Evolutionary conservation across 2,888 invertebrate genomes (phyloP), one percentile per base, ranked within the genome.

Genomic region (Sphaerophoria taeniata): DNA sequence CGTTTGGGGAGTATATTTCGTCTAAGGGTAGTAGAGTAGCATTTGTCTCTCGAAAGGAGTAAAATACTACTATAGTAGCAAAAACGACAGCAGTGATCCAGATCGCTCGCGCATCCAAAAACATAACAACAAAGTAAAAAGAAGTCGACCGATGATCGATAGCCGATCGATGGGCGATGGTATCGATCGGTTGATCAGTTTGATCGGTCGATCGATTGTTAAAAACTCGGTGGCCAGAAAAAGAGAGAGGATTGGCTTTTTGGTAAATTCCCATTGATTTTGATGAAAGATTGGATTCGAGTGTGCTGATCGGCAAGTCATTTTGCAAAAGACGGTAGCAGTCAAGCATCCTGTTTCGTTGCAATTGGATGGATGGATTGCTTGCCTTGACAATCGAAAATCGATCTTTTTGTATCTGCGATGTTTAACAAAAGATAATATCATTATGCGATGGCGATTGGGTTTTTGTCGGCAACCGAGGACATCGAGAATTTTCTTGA

Each of bases 351-450:
- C 81, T 85, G 85, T 80, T 80, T 58, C 56, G 24, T 24, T 67
- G 73, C 47, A 24, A 24, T 24, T 24, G 24, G 24, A 24, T 24
- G 24, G 24, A 24, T 24, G 24, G 24, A 24, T 24, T 2, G 24
- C 24, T 24, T 69, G 73, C 56, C 85, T 77, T 85, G 85, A 73
- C 85, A 85, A 85, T 81, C 85, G 85, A 77, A 24, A 24, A 24
- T 24, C 24, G 24, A 24, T 24, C 81, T 75, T 81, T 77, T 76
- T 85, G 65, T 73, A 77, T 75, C 83, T 47, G 78, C 65, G 53
- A 79, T 84, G 83, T 79, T 76, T 63, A 39, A 85, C 80, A 81
- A 45, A 69, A 85, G 76, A 85, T 81, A 85, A 85, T 80, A 85
- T 81, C 85, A 80, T 81, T 85, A 77, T 81, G 76, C 60, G 77